phyloP scores from a whole-genome alignment of 1,140 invertebrate species.

The Musca domestica region DNA sequence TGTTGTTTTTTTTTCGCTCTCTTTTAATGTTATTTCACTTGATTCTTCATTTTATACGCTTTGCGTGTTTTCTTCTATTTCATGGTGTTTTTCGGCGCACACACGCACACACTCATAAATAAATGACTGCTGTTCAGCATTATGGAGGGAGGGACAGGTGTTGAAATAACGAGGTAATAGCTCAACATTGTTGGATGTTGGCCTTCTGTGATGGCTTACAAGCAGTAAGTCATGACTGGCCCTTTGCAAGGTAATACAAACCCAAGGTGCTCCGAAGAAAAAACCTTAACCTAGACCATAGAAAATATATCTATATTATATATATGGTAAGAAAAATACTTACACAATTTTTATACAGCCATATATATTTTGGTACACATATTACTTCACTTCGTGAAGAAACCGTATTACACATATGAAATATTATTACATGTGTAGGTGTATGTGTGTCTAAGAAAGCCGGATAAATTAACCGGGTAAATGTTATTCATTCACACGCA shows the following conservation, averaged over 20 bases:
- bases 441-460: no score
- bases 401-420: no score
- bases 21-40: neutral
- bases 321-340: no score
- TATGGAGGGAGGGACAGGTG: neutral
- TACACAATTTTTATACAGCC: no score
- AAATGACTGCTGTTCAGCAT: neutral
- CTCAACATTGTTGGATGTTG: neutral
- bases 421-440: no score
- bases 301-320: no score
- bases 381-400: no score
- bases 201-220: neutral
- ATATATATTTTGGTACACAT: no score
- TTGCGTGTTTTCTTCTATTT: constrained; percentile 5
- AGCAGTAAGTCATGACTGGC: neutral
- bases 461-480: no score
- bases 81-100: neutral
- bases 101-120: neutral
- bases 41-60: neutral
- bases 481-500: no score
- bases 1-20: neutral
- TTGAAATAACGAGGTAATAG: no score
- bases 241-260: no score
- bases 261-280: neutral
- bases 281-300: constrained; percentile 17